Evolutionary conservation across 2,113 vertebrate genomes (phyloP), one percentile per base, ranked within the genome.

Genomic region (Tringa solitaria): DNA sequence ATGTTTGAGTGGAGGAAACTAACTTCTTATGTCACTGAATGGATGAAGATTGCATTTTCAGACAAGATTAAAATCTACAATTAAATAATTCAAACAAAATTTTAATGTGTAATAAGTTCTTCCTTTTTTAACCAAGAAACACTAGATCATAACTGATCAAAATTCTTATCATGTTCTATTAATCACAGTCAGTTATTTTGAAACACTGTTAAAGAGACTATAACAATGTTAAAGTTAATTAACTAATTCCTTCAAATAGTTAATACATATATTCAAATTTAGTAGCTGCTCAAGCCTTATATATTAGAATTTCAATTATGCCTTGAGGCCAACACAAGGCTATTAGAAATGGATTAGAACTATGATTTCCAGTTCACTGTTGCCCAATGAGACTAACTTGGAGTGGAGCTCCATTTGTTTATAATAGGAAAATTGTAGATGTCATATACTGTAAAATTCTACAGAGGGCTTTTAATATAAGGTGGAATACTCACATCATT

Each of bases 151-250:
- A 94, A 96, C 95, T 98, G 95, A 98, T 98, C 96, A 98, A 97
- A 98, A 97, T 98, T 98, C 96, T 65, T 93, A 97, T 97, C 95
- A 93, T 95, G 96, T 53, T 96, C 95, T 96, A 97, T 98, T 98
- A 98, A 98, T 98, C 97, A 96, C 87, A 67, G 73, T 35, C 54
- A 97, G 95, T 95, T 98, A 97, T 98, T 98, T 97, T 97, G 94
- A 97, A 97, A 97, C 92, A 94, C 93, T 93, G 87, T 96, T 97
- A 96, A 96, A 96, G 92, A 98, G 88, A 97, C 90, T 80, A 35
- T 95, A 97, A 96, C 96, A 97, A 97, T 97, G 97, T 97, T 97
- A 97, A 98, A 98, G 97, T 98, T 98, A 98, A 98, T 98, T 97
- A 98, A 94, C 92, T 77, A 96, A 96, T 97, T 97, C 84, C 72